Base-by-base conservation (phyloP, 2,797 vertebrate species). In the Poecilia picta region DNA sequence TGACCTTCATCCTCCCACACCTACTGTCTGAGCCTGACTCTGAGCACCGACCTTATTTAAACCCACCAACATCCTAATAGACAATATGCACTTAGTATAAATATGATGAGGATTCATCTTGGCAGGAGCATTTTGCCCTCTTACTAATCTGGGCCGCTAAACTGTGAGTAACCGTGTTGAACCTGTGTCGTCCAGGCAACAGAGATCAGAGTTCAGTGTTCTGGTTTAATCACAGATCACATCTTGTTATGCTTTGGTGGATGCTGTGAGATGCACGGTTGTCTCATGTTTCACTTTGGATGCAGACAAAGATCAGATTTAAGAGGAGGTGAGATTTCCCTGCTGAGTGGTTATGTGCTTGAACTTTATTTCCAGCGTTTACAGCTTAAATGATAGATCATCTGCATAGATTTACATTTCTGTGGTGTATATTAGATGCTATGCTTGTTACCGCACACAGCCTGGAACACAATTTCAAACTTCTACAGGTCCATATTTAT, bases 171-270 rank as follows among this genome's bases (percentile, higher is more conserved):
- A 78, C 74, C 57, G 84, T 74, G 84, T 84, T 94, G 92, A 95
- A 94, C 89, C 89, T 86, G 85, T 92, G 93, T 93, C 91, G 92
- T 88, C 84, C 87, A 91, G 90, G 91, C 89, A 92, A 82, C 86
- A 86, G 88, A 88, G 92, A 91, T 93, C 93, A 95, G 92, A 93
- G 95, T 92, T 94, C 93, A 93, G 87, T 81, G 10, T 86, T 87
- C 75, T 81, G 85, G 81, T 76, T 36, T 90, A 89, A 93, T 94
- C 87, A 92, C 85, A 87, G 90, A 90, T 93, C 90, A 91, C 83
- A 91, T 92, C 88, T 89, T 85, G 90, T 93, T 93, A 93, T 86
- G 86, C 84, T 86, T 80, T 80, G 57, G 86, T 53, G 83, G 89
- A 87, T 81, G 53, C 73, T 86, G 85, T 87, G 74, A 91, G 87